A percentile compares a stretch with the other conserved stretches of the same genome.
These are phyloP conservation scores for Lytechinus variegatus DNA, from an alignment of 35 echinoderm and acorn worm genomes.

Conservation along the genomic window DNA sequence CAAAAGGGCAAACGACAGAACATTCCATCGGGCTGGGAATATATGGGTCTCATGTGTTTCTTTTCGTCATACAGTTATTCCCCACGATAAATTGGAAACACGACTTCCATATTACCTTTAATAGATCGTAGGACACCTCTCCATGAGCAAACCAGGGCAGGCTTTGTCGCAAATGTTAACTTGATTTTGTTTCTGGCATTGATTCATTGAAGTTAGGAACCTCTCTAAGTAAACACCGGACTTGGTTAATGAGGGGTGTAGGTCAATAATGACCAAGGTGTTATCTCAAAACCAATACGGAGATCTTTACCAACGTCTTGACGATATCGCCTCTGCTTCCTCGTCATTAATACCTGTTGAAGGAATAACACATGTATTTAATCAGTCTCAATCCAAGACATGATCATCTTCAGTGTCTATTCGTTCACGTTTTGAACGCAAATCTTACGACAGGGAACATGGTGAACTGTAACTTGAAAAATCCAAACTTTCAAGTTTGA, in stretches of 20 bases:
- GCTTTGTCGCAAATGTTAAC: neutral
- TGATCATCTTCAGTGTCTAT: neutral
- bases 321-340: neutral
- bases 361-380: neutral
- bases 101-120: neutral
- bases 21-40: too few species aligned
- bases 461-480: too few species aligned
- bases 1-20: too few species aligned
- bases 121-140: neutral
- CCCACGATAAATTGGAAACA: neutral
- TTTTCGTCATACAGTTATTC: too few species aligned
- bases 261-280: neutral
- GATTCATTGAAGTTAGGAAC: neutral
- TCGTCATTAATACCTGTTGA: neutral
- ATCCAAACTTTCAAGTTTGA: too few species aligned
- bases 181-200: slow-evolving; percentile 5
- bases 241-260: neutral
- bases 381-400: neutral
- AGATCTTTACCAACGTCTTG: neutral
- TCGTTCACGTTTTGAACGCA: neutral
- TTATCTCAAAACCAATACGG: neutral
- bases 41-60: too few species aligned
- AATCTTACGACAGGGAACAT: too few species aligned
- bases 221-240: neutral
- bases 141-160: neutral